Evolutionary conservation across 2,888 invertebrate genomes (phyloP).

Genomic region (Stenodera caucasica): DNA sequence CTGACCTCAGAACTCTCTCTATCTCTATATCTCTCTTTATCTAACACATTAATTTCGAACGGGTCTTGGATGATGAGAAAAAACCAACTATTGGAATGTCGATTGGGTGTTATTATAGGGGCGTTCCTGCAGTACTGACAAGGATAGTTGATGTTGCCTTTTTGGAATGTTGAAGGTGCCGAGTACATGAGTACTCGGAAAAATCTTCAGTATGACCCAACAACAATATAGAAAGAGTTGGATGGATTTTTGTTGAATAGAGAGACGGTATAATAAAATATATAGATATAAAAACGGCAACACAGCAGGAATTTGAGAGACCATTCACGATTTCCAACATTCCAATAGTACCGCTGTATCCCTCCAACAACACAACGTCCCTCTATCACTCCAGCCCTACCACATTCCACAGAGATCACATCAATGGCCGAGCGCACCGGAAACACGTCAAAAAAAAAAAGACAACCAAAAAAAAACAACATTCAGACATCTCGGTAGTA

Average conservation of each 20-base stretch:
- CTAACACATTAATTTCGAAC: not conserved
- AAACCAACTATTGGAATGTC: not conserved
- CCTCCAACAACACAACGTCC: conserved; percentile 30
- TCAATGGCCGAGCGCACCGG: conserved; percentile 56
- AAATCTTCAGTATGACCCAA: not conserved
- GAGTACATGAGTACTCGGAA: conserved; percentile 35
- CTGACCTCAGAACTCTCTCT: not conserved
- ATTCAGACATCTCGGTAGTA: conserved; percentile 18
- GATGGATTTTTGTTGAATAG: not conserved
- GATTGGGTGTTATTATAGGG: conserved; percentile 17
- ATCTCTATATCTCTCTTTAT: not conserved
- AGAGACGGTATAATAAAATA: conserved; percentile 11
- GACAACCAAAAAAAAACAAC: conserved; percentile 36
- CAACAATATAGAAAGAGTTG: not conserved
- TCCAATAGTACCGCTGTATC: conserved; percentile 49
- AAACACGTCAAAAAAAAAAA: conserved; percentile 49
- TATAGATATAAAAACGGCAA: conserved; percentile 38
- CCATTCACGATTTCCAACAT: conserved; percentile 57
- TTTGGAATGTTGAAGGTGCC: conserved; percentile 8
- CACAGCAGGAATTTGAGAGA: conserved; percentile 48
- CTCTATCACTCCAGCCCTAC: conserved; percentile 51
- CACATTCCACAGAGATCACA: conserved; percentile 57
- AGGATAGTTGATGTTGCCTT: conserved; percentile 14
- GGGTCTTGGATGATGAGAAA: not conserved
- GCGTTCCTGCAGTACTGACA: conserved; percentile 20